Percentiles rank a stretch among this genome's conserved stretches.
Conservation (phyloP, 2,888 invertebrate genomes). For the Eristalis intricaria region DNA sequence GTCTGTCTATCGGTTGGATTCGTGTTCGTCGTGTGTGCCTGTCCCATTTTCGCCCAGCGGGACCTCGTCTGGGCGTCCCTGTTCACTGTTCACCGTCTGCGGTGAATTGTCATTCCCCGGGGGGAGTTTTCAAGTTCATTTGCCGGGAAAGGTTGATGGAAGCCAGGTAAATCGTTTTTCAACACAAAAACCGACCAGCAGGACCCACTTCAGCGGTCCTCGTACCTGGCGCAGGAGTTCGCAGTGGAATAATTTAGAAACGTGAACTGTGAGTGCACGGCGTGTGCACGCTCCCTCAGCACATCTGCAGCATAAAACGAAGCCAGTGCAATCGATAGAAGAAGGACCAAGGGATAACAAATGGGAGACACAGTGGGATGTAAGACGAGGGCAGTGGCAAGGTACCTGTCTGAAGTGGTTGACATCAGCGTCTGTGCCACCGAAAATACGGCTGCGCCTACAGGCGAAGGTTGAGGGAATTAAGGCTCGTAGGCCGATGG, state of each 20-base stretch:
- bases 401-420: slow-evolving; percentile 37
- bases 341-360: slow-evolving; percentile 35
- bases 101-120: slow-evolving; percentile 15
- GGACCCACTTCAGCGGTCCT: background rate
- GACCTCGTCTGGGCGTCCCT: background rate
- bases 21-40: background rate
- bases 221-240: background rate
- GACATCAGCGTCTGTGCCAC: background rate
- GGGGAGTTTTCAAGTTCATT: slow-evolving; percentile 59
- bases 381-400: slow-evolving; percentile 17
- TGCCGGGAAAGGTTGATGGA: slow-evolving; percentile 37
- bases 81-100: background rate
- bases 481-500: slow-evolving; percentile 32
- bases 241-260: slow-evolving; percentile 26
- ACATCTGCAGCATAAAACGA: slow-evolving; percentile 40
- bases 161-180: slow-evolving; percentile 38
- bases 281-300: background rate
- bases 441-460: background rate
- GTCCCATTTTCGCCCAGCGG: background rate
- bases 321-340: slow-evolving; percentile 54
- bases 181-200: background rate
- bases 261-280: no score
- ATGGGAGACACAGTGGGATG: background rate
- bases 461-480: slow-evolving; percentile 34
- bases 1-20: slow-evolving; percentile 3